Evolutionary conservation across 2,113 vertebrate species (phyloP).

Genomic region (Microtus ochrogaster): DNA sequence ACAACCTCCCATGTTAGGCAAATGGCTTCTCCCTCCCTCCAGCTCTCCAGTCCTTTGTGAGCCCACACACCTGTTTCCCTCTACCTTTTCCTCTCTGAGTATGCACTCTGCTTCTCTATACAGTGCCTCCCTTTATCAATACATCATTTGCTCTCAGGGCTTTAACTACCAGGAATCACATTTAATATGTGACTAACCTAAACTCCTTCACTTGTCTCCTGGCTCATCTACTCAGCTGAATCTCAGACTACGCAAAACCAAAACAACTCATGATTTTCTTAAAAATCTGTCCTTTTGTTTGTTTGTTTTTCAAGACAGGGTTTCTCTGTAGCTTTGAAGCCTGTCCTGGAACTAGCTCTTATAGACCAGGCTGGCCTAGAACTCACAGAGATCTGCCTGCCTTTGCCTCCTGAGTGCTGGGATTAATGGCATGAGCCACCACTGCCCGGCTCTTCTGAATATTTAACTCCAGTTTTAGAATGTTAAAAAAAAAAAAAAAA

Average conservation of each 20-base stretch:
- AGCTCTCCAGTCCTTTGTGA: not conserved
- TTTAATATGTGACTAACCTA: not conserved
- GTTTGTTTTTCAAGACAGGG: no score
- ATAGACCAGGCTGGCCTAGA: no score
- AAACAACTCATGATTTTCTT: not conserved
- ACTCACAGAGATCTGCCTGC: no score
- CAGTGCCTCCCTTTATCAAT: not conserved
- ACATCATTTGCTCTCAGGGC: no score
- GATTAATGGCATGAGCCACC: no score
- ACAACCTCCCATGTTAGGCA: not conserved
- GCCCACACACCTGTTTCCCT: not conserved
- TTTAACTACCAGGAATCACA: not conserved
- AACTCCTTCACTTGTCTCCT: not conserved
- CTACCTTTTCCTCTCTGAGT: not conserved
- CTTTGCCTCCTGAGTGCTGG: no score
- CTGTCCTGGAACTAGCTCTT: no score
- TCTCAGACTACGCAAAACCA: not conserved
- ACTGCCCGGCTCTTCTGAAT: not conserved
- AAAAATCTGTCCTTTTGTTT: not conserved
- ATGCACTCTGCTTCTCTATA: not conserved
- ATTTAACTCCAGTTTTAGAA: not conserved
- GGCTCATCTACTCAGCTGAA: not conserved
- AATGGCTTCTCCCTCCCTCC: not conserved
- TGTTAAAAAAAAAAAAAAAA: not conserved
- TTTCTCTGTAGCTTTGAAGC: no score